phyloP scores from a whole-genome alignment of 2,113 vertebrate genomes.

The Petroica traversi region DNA sequence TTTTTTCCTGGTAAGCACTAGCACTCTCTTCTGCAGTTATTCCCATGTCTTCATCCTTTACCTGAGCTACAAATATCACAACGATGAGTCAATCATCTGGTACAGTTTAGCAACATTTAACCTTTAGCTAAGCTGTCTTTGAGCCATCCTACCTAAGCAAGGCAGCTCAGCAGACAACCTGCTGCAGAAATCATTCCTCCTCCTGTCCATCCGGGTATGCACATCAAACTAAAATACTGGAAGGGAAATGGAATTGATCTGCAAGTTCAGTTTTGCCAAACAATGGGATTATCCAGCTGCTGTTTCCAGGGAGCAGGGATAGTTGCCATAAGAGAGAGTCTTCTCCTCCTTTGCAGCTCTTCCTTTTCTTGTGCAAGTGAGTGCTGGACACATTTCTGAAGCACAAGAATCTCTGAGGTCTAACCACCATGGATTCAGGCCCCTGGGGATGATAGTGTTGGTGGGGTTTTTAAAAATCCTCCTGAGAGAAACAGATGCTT shows the following conservation, averaged over 20 bases:
- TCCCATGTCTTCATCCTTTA: not conserved
- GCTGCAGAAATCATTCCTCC: not conserved
- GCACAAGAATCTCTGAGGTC: not conserved
- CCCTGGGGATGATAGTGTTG: not conserved
- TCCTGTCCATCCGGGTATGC: not conserved
- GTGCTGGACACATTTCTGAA: not conserved
- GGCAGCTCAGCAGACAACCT: not conserved
- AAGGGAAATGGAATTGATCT: not conserved
- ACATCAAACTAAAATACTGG: not conserved
- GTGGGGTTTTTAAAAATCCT: conserved; percentile 5
- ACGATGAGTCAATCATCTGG: not conserved
- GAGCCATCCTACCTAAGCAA: not conserved
- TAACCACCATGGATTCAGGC: not conserved
- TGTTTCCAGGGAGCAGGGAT: not conserved
- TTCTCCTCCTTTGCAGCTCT: not conserved
- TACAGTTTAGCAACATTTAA: not conserved
- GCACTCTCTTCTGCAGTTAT: not conserved
- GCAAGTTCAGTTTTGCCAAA: not conserved
- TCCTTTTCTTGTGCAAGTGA: not conserved
- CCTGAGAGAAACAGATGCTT: conserved; percentile 66
- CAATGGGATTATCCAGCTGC: rapidly evolving
- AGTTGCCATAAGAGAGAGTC: not conserved
- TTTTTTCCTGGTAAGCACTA: not conserved
- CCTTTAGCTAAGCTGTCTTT: not conserved
- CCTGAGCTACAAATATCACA: not conserved